These are phyloP conservation scores for Mastomys coucha DNA, from an alignment of 2,113 vertebrate genomes.

Conservation along the genomic window DNA sequence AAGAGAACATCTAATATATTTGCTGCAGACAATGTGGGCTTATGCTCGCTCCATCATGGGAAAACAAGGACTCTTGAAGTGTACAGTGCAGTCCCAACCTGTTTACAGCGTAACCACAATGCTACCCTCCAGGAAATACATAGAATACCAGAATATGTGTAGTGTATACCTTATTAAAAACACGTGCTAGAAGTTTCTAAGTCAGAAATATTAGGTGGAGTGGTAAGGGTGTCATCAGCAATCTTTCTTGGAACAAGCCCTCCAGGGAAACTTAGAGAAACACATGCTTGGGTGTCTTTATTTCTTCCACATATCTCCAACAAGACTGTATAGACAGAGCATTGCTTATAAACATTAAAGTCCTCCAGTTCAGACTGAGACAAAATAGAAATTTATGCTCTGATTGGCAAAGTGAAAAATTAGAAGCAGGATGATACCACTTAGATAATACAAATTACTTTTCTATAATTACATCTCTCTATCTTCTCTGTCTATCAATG, in stretches of 20 bases:
- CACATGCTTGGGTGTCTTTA: background rate
- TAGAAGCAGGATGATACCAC: background rate
- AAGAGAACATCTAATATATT: background rate
- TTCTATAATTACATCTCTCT: background rate
- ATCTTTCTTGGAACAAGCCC: slow-evolving; percentile 27
- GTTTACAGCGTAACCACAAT: background rate
- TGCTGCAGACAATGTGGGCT: background rate
- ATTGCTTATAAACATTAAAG: background rate
- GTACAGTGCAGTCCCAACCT: background rate
- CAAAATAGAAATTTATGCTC: slow-evolving; percentile 27
- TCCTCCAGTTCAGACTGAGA: background rate
- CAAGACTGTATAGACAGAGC: background rate
- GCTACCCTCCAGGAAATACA: background rate
- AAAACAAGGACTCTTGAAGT: background rate
- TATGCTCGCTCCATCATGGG: background rate
- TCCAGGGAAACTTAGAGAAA: background rate
- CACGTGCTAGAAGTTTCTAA: background rate
- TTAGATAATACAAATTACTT: background rate
- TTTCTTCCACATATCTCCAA: background rate
- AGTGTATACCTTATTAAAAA: slow-evolving; percentile 14
- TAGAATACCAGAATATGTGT: background rate
- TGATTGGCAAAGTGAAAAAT: slow-evolving; percentile 31
- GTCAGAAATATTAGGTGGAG: background rate
- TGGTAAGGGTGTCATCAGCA: background rate
- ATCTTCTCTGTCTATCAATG: background rate